Evolutionary conservation across 2,113 vertebrate genomes (phyloP).

Genomic region (Leptobrachium ailaonicum): DNA sequence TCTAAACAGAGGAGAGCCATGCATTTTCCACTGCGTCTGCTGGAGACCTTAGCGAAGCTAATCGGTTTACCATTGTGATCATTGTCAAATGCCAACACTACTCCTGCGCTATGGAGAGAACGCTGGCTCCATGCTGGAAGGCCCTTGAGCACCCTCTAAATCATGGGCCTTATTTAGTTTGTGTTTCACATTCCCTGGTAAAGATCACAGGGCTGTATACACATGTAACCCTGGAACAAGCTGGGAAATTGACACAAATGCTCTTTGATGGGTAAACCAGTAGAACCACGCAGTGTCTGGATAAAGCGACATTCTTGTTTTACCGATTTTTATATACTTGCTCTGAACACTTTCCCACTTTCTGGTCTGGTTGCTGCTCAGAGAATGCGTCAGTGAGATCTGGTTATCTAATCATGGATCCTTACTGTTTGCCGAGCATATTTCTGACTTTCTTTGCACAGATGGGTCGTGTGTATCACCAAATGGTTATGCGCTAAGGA

Average conservation of each 20-base stretch:
- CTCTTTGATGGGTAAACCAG: not conserved
- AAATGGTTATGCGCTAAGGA: not conserved
- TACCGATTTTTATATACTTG: no score
- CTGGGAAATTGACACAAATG: not conserved
- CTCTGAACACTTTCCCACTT: not conserved
- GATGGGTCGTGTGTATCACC: conserved; percentile 1
- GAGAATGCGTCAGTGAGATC: not conserved
- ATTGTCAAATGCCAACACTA: not conserved
- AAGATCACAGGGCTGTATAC: conserved; percentile 2
- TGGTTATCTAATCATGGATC: conserved; percentile 25
- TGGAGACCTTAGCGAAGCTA: not conserved
- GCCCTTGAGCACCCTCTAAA: not conserved
- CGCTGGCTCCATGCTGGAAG: not conserved
- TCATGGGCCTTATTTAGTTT: not conserved
- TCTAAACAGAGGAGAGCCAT: conserved; percentile 1
- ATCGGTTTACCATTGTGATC: conserved; percentile 34
- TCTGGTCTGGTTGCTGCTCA: not conserved
- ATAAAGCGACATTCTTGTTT: no score
- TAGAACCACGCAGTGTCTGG: not conserved
- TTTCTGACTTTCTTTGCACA: not conserved
- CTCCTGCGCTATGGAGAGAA: not conserved
- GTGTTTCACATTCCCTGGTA: conserved; percentile 2
- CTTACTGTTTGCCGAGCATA: not conserved
- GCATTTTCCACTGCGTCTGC: conserved; percentile 7
- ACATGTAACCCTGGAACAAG: not conserved